Base-by-base conservation (phyloP, 2,113 vertebrate genomes). In the Tychaedon coryphoeus region DNA sequence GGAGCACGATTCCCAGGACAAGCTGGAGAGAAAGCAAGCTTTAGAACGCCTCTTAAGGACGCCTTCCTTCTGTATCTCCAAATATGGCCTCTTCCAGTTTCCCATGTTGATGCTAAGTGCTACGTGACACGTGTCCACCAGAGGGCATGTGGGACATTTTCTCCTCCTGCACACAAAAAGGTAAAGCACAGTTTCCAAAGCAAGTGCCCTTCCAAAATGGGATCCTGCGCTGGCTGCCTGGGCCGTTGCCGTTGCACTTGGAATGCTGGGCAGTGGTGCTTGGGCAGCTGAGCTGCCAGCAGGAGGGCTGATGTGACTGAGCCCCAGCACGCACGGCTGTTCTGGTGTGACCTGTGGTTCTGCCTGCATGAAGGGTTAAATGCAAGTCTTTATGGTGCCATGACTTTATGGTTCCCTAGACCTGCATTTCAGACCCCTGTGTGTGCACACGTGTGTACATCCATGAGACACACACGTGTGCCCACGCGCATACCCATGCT, bases 81-180 rank as follows among this genome's bases (percentile, higher is more conserved):
- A 96, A 96, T 38, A 96, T 90, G 96, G 91, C 94, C 70, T 72
- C 94, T 90, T 86, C 81, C 58, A 91, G 56, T 38, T 72, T 83
- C 47, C 79, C 77, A 60, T 33, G 67, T 71, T n/a, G 75, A 82
- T 92, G 34, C 64, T 29, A 48, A 61, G 77, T 96, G 96, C 86
- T 92, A 53, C 83, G 66, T 72, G 85, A 43, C 60, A 74, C 93
- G 89, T 92, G 90, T 95, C 97, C 97, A 96, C 96, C 96, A 97
- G 97, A 97, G 97, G 97, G 97, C 96, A 93, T 61, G 80, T 96
- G 65, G 97, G 94, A 91, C 77, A 93, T 71, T 92, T 78, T 73
- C 67, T 70, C 92, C 56, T 93, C 62, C 69, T 16, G 19, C 43
- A 50, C 75, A n/a, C 71, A 69, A n/a, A 86, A 45, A 40, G 22